phyloP scores from a whole-genome alignment of 2,113 vertebrate genomes.

The Cromileptes altivelis region DNA sequence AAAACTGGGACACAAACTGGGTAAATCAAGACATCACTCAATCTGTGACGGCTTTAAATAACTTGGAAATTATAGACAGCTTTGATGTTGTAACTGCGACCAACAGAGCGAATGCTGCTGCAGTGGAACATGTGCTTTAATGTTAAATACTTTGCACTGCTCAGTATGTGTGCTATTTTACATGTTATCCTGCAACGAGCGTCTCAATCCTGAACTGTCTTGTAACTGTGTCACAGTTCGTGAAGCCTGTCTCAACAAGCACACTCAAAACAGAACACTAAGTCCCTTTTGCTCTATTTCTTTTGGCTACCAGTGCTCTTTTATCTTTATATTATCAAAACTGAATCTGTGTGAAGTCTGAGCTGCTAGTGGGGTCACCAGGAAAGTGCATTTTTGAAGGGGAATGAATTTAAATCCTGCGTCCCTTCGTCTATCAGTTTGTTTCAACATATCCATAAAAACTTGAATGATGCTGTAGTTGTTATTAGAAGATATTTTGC shows the following conservation, averaged over 20 bases:
- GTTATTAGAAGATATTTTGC: too few relatives aligned
- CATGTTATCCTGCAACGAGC: not conserved
- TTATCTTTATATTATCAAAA: not conserved
- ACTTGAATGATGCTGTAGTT: not conserved
- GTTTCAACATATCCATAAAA: not conserved
- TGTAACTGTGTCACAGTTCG: not conserved
- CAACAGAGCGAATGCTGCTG: not conserved
- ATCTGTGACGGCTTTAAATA: not conserved
- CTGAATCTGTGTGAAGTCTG: not conserved
- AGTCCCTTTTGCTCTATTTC: not conserved
- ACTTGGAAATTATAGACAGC: not conserved
- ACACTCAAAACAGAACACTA: not conserved
- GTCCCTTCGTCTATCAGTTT: not conserved
- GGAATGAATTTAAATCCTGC: not conserved
- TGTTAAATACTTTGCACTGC: not conserved
- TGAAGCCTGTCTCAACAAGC: slow-evolving; percentile 15
- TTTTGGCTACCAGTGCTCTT: not conserved
- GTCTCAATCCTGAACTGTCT: not conserved
- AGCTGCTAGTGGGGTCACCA: not conserved
- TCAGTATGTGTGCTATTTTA: not conserved
- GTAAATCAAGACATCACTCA: not conserved
- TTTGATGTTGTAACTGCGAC: not conserved
- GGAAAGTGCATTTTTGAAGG: not conserved
- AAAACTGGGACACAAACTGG: not conserved
- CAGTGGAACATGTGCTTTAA: not conserved